A percentile compares a stretch with the other conserved stretches of the same genome.
Evolutionary conservation across 2,113 vertebrate species (phyloP).

Genomic region (Urocitellus parryii): DNA sequence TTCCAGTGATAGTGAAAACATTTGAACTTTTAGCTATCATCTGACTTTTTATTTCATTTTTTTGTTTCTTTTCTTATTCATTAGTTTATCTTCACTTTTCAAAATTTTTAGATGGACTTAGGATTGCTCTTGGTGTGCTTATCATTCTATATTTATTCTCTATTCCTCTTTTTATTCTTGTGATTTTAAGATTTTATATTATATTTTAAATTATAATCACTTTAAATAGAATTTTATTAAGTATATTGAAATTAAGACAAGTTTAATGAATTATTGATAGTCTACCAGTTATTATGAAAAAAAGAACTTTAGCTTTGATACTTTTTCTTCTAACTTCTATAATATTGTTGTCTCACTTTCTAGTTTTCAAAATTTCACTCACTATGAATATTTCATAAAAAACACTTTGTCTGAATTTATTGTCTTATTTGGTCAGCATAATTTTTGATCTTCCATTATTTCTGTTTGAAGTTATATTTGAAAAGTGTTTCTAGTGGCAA

Average conservation of each 20-base stretch:
- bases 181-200: background rate
- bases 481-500: background rate
- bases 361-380: background rate
- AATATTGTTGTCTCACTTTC: background rate
- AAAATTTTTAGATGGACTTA: too few relatives aligned
- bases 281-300: fast-evolving
- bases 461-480: background rate
- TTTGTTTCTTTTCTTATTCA: too few relatives aligned
- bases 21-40: background rate
- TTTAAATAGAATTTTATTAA: background rate
- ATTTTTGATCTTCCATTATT: background rate
- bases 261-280: background rate
- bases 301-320: background rate
- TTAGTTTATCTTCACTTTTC: too few relatives aligned
- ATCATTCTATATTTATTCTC: background rate
- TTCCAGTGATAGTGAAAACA: background rate
- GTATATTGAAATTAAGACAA: background rate
- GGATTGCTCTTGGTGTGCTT: background rate
- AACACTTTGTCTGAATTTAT: background rate
- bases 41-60: too few relatives aligned
- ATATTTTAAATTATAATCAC: background rate
- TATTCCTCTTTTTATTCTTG: background rate
- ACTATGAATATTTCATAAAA: background rate
- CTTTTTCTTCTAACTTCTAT: background rate
- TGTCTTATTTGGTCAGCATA: background rate